A percentile compares a stretch with the other conserved stretches of the same genome.
Conservation (phyloP, 2,888 invertebrate species). For the Urechis unicinctus region DNA sequence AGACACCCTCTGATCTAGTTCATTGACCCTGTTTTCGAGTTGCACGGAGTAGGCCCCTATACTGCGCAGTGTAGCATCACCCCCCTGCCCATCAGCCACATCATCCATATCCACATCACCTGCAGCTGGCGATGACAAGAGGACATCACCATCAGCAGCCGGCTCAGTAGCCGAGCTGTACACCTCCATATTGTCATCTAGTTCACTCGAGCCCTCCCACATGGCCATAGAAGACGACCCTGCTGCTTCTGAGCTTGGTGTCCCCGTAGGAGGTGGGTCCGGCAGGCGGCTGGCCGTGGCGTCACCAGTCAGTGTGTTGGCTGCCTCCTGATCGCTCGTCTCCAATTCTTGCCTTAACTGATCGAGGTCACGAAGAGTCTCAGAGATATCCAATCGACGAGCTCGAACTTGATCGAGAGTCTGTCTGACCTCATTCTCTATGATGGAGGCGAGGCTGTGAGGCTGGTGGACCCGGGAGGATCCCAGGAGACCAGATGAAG, state of each 20-base stretch:
- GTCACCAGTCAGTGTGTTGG: too few relatives aligned
- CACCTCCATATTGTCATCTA: too few relatives aligned
- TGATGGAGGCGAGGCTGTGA: neutral
- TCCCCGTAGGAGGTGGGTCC: neutral
- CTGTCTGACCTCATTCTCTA: constrained; percentile 1
- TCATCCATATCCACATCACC: neutral
- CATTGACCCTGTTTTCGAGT: constrained; percentile 1
- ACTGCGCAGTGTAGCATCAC: neutral
- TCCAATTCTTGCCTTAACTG: neutral
- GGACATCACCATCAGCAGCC: neutral
- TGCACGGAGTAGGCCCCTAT: constrained; percentile 6
- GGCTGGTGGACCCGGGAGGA: neutral
- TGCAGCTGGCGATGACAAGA: neutral
- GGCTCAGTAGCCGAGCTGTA: neutral
- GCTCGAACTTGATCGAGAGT: constrained; percentile 2
- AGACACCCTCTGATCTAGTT: constrained; percentile 5
- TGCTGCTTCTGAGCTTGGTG: neutral
- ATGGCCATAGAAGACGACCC: neutral
- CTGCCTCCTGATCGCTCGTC: too few relatives aligned
- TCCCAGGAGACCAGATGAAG: neutral
- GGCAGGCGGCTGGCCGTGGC: neutral
- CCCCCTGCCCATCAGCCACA: too few relatives aligned
- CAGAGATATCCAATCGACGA: neutral
- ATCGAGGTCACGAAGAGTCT: constrained; percentile 2
- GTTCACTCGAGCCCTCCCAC: neutral